phyloP scores from a whole-genome alignment of 2,888 invertebrate genomes.

The Morpho achilles region DNA sequence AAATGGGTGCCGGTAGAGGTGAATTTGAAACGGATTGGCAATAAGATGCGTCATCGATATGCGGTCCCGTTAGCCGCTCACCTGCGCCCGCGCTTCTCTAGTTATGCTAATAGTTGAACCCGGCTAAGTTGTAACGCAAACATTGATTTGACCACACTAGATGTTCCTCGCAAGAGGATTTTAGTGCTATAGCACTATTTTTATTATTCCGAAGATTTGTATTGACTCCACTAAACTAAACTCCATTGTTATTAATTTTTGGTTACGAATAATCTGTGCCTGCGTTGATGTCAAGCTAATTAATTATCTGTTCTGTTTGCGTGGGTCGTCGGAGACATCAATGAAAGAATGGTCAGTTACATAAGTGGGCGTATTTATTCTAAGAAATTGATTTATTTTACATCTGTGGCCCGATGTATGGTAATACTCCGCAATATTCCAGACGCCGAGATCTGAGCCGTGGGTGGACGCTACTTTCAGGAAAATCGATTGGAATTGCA shows the following conservation, averaged over 20 bases:
- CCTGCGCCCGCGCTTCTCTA: conserved; percentile 73
- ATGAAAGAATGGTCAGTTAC: conserved; percentile 23
- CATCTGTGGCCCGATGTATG: conserved; percentile 37
- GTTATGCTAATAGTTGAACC: conserved; percentile 71
- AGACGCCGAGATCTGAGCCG: conserved; percentile 33
- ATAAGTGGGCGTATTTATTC: conserved; percentile 28
- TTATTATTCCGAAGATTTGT: too few relatives aligned
- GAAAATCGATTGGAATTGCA: conserved; percentile 59
- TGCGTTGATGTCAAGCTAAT: conserved; percentile 12
- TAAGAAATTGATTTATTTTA: conserved; percentile 37
- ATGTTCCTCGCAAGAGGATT: conserved; percentile 3
- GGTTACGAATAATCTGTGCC: conserved; percentile 3
- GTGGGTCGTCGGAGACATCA: conserved; percentile 20
- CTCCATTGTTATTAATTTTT: neutral
- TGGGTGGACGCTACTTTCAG: conserved; percentile 63
- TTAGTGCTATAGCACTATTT: too few relatives aligned
- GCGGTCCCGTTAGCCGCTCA: conserved; percentile 72
- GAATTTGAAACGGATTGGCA: conserved; percentile 45
- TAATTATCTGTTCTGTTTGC: conserved; percentile 12
- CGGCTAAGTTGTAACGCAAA: conserved; percentile 49
- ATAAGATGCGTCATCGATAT: conserved; percentile 42
- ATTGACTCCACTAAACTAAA: too few relatives aligned
- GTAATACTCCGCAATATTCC: conserved; percentile 36
- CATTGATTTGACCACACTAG: conserved; percentile 38
- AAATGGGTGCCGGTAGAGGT: conserved; percentile 44